Base-by-base conservation (phyloP, 2,797 vertebrate species). In the Tamandua tetradactyla region DNA sequence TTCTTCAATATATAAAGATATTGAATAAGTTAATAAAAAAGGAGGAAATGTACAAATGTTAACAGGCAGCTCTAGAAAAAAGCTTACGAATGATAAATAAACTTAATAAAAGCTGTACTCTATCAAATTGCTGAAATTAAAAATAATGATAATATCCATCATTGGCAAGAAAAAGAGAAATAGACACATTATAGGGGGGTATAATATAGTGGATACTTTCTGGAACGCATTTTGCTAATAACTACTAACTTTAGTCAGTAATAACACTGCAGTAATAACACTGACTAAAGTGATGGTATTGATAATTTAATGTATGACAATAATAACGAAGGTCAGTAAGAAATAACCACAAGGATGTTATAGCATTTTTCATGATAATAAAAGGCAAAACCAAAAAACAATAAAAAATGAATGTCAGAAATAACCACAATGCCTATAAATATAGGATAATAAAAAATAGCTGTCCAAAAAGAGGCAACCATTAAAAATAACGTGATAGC, bases 261-360 rank as follows among this genome's bases (percentile, higher is more conserved):
- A 91, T 82, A 91, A 55, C 55, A 52, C 66, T 61, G n/a, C 57
- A 82, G n/a, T 61, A 49, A 91, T 82, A 91, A 55, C 55, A 52
- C 66, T 61, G n/a, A 61, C n/a, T 25, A n/a, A 90, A 44, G 55
- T 5, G 49, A 30, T 40, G 42, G 37, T 32, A 66, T 11, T 59
- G 49, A 32, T 71, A 20, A 12, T 61, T 72, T 42, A 52, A 75
- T 55, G 14, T 84, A 27, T 32, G 17, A 76, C 47, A 47, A 35
- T 23, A 80, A 47, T 81, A 44, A 55, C 10, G 35, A 68, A 90
- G 30, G 35, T 74, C 76, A 81, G 11, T 23, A 85, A 76, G 49
- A 69, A 47, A 11, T 10, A 61, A n/a, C 13, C n/a, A 61, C 10
- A 71, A 79, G 25, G 15, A n/a, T 75, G 32, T 79, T 74, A 62